A percentile compares a stretch with the other conserved stretches of the same genome.
Evolutionary conservation across 2,797 vertebrate species (phyloP).

Genomic region (Eulemur rubriventer): DNA sequence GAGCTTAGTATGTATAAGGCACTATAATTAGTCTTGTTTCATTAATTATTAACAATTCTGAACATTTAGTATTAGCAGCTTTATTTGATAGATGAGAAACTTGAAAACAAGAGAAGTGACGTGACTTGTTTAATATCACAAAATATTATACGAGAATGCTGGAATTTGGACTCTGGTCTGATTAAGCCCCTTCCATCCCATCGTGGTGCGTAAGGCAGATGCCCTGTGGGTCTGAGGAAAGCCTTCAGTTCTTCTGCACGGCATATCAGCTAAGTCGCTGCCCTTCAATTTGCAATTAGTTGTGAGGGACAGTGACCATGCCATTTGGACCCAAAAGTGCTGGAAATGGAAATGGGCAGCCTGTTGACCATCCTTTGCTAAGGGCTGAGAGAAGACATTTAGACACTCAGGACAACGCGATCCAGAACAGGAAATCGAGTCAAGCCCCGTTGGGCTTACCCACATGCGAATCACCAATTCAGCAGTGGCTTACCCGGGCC

Average conservation of each 20-base stretch:
- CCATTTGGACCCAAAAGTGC: neutral
- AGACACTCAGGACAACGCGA: neutral
- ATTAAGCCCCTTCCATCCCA: neutral
- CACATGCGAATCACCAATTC: neutral
- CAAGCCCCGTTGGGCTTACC: neutral
- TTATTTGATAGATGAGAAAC: neutral
- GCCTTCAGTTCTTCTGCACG: rapidly evolving
- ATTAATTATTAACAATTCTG: slow-evolving; percentile 44
- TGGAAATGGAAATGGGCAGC: neutral
- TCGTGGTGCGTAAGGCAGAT: neutral
- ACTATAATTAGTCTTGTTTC: neutral
- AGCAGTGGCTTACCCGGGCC: neutral
- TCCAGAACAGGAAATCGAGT: neutral
- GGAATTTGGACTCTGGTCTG: neutral
- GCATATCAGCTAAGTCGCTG: neutral
- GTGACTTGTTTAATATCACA: neutral
- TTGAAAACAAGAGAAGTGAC: neutral
- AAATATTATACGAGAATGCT: neutral
- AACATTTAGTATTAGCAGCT: neutral
- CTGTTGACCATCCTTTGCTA: neutral
- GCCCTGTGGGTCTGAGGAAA: neutral
- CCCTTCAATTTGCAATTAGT: neutral
- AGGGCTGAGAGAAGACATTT: neutral
- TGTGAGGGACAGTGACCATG: neutral
- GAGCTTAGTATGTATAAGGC: neutral